Conservation (phyloP, 2,888 invertebrate species). For the Dendrolimus pini region DNA sequence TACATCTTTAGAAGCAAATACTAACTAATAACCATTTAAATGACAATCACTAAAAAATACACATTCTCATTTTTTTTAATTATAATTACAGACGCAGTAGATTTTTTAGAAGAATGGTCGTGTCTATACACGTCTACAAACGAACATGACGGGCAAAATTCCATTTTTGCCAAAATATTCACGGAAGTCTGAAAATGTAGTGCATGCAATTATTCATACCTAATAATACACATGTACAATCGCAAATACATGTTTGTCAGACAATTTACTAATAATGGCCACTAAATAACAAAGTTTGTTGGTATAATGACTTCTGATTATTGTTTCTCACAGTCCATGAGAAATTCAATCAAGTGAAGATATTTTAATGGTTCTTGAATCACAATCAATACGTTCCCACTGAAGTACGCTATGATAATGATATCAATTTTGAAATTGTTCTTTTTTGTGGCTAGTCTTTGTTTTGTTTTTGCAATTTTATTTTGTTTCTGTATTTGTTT, state of each 20-base stretch:
- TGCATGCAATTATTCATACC: too few relatives aligned
- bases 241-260: not conserved
- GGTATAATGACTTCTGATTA: constrained; percentile 33
- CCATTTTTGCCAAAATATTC: too few relatives aligned
- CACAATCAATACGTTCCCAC: constrained; percentile 21
- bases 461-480: constrained; percentile 4
- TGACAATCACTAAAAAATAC: too few relatives aligned
- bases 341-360: constrained; percentile 57
- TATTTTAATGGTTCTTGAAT: constrained; percentile 56
- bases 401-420: constrained; percentile 6
- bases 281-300: not conserved
- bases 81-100: too few relatives aligned
- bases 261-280: not conserved
- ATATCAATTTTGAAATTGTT: not conserved
- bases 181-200: too few relatives aligned
- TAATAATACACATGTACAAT: too few relatives aligned
- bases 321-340: constrained; percentile 50
- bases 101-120: too few relatives aligned
- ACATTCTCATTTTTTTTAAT: too few relatives aligned
- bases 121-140: too few relatives aligned
- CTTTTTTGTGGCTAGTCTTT: not conserved
- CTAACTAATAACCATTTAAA: too few relatives aligned
- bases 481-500: constrained; percentile 5
- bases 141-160: too few relatives aligned
- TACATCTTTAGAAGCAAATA: too few relatives aligned